phyloP scores from a whole-genome alignment of 92 coral and sea anemone genomes.

The Plumapathes pennacea region DNA sequence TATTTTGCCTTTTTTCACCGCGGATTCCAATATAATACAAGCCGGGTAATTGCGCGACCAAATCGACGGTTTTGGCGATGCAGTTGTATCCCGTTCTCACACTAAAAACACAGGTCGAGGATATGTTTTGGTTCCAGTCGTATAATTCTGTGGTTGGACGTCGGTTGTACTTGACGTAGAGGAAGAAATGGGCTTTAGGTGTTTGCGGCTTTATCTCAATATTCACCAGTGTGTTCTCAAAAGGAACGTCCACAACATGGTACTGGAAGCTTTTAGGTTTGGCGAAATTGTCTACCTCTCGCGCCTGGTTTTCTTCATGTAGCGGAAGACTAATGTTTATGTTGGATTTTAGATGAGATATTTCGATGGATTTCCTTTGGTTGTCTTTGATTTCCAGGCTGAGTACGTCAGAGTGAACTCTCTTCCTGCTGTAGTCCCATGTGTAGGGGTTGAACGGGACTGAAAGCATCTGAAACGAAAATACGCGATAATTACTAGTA shows the following conservation, averaged over 20 bases:
- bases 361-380: slow-evolving; percentile 23
- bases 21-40: slow-evolving; percentile 21
- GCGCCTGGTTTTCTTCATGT: slow-evolving; percentile 3
- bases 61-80: neutral
- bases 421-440: slow-evolving; percentile 40
- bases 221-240: slow-evolving; percentile 26
- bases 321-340: slow-evolving; percentile 43
- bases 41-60: slow-evolving; percentile 13
- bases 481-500: too few species aligned
- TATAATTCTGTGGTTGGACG: slow-evolving; percentile 37
- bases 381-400: slow-evolving; percentile 39
- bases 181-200: neutral
- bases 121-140: too few species aligned
- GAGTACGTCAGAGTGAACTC: slow-evolving; percentile 45
- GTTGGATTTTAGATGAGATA: slow-evolving; percentile 31
- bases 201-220: slow-evolving; percentile 15
- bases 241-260: slow-evolving; percentile 11
- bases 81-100: too few species aligned
- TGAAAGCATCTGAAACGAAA: slow-evolving; percentile 30
- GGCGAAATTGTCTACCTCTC: slow-evolving; percentile 1
- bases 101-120: too few species aligned
- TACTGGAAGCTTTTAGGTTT: slow-evolving; percentile 24
- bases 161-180: slow-evolving; percentile 21
- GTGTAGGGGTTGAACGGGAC: slow-evolving; percentile 54
- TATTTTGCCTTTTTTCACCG: neutral